Base-by-base conservation (phyloP, 2,888 invertebrate species). In the Coenonympha glycerion region DNA sequence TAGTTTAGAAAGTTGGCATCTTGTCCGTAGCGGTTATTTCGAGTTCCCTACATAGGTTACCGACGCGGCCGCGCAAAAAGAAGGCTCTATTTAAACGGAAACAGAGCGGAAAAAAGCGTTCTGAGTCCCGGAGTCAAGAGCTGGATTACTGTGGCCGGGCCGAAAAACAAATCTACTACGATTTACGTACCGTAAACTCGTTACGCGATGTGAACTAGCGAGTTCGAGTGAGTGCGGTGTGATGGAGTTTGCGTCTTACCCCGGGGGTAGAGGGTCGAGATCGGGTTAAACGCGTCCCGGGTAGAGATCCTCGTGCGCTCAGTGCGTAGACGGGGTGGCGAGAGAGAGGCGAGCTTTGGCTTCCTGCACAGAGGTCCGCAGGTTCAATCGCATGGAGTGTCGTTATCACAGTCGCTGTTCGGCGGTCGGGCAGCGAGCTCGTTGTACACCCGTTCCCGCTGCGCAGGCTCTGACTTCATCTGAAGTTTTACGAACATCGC, bases 121-220 rank as follows among this genome's bases (percentile, higher is more conserved):
- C 69, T 83, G 69, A 69, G 76, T 65, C 71, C 67, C 63, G 62
- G 68, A 62, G 72, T 69, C 72, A 84, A 84, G 83, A 81, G 70
- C 74, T 67, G 79, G 76, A 84, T 84, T 83, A 78, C 73, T 67
- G 68, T 82, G 76, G 77, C 81, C 62, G 61, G 64, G 64, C 69
- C 71, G 69, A 76, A 81, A 81, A 83, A 81, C 83, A 84, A 84
- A 84, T 83, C 77, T 76, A 84, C 82, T 77, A 79, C 83, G 79
- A 80, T 85, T 85, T 82, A 84, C 83, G 85, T 82, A 82, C 83
- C 82, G 84, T 85, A 85, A 85, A 82, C 82, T 84, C 82, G 82
- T 82, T 82, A 82, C 80, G 79, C 76, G 77, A 76, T 76, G 66
- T 65, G 70, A 76, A 72, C 74, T 77, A 77, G 71, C 71, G 76